A percentile compares a stretch with the other conserved stretches of the same genome.
These are phyloP conservation scores for Troides helena DNA, from an alignment of 2,888 invertebrate species.

Conservation along the genomic window DNA sequence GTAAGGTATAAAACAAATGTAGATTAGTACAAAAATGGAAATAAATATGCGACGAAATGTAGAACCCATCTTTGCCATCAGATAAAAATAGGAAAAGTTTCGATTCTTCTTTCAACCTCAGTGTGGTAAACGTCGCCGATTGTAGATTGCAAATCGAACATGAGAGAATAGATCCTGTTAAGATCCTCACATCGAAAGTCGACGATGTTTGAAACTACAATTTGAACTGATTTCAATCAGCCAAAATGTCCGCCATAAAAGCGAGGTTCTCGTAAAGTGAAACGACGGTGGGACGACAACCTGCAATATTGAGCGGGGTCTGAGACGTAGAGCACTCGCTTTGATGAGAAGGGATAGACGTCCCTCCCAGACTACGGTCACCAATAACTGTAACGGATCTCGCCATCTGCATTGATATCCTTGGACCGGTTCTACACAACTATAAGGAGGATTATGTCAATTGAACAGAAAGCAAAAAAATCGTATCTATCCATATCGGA, in stretches of 20 bases:
- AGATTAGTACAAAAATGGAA: too few species aligned
- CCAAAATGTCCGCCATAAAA: slow-evolving; percentile 40
- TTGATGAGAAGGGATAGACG: slow-evolving; percentile 50
- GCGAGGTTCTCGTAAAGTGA: slow-evolving; percentile 53
- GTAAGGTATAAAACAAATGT: too few species aligned
- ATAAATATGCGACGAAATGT: too few species aligned
- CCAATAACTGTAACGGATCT: slow-evolving; percentile 34
- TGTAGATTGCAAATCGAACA: neutral
- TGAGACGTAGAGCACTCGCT: slow-evolving; percentile 50
- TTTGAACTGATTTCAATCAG: slow-evolving; percentile 35
- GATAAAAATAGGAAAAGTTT: too few species aligned
- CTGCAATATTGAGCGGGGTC: slow-evolving; percentile 40
- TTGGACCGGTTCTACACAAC: slow-evolving; percentile 9
- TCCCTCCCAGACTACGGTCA: slow-evolving; percentile 36
- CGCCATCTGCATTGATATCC: slow-evolving; percentile 24
- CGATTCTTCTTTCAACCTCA: too few species aligned
- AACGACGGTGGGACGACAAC: slow-evolving; percentile 45
- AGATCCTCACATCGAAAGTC: neutral
- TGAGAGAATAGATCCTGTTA: neutral
- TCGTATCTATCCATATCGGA: neutral
- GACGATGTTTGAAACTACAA: neutral
- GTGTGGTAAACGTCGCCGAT: too few species aligned
- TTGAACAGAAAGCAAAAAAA: neutral
- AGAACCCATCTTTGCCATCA: too few species aligned
- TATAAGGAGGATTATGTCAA: slow-evolving; percentile 14